Evolutionary conservation across 2,888 invertebrate species (phyloP).

Genomic region (Aphrophora alni): DNA sequence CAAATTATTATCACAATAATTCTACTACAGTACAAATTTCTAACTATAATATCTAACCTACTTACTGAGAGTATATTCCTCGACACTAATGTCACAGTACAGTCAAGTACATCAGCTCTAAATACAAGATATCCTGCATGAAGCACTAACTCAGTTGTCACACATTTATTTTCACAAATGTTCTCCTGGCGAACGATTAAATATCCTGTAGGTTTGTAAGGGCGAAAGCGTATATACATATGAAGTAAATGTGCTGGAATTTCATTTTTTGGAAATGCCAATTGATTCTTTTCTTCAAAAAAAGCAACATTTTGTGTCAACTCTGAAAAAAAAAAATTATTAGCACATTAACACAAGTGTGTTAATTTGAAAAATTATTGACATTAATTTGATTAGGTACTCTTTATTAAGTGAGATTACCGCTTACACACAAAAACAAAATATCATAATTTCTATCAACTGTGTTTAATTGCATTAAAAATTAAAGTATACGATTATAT

Average conservation of each 20-base stretch:
- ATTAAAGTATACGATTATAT: no score
- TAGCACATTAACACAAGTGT: no score
- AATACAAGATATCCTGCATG: constrained; percentile 48
- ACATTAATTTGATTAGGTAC: no score
- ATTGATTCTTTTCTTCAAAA: constrained; percentile 60
- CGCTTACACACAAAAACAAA: no score
- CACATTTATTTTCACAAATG: constrained; percentile 56
- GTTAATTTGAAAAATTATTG: no score
- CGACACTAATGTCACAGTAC: constrained; percentile 42
- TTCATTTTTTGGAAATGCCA: constrained; percentile 57
- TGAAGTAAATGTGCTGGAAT: constrained; percentile 59
- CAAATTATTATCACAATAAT: no score
- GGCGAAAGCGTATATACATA: constrained; percentile 60
- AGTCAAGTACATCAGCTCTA: constrained; percentile 43
- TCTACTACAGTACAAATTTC: no score
- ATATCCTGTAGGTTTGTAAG: constrained; percentile 59
- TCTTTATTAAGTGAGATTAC: no score
- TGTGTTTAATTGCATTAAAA: no score
- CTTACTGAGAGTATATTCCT: constrained; percentile 33
- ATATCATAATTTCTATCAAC: no score
- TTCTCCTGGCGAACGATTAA: constrained; percentile 58
- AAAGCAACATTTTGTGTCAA: constrained; percentile 58
- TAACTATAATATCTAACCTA: no score
- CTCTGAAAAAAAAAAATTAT: constrained; percentile 42
- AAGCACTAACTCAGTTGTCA: constrained; percentile 47